These are phyloP conservation scores for Melanotaenia duboulayi DNA, from an alignment of 2,113 vertebrate species.

Conservation along the genomic window DNA sequence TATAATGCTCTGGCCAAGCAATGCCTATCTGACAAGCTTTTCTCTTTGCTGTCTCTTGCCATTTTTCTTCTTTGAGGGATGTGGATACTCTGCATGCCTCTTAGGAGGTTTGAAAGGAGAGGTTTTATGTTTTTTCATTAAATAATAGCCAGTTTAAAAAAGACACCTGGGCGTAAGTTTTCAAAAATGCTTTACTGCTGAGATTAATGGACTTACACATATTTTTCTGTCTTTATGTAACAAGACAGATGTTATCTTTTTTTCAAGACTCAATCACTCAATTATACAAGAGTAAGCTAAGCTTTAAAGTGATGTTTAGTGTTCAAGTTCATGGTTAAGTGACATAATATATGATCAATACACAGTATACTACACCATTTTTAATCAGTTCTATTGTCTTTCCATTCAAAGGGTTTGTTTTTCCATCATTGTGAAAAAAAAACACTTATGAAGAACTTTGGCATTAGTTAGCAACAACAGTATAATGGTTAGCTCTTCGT, in stretches of 20 bases:
- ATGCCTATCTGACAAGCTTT: slow-evolving; percentile 45
- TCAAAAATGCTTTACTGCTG: slow-evolving; percentile 41
- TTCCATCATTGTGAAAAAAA: no score
- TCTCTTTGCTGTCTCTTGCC: slow-evolving; percentile 4
- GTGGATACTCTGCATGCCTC: slow-evolving; percentile 53
- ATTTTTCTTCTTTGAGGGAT: slow-evolving; percentile 26
- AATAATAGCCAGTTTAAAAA: slow-evolving; percentile 32
- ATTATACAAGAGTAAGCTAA: no score
- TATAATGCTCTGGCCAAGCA: slow-evolving; percentile 63
- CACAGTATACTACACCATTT: no score
- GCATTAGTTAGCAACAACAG: not conserved
- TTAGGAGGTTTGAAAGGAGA: slow-evolving; percentile 54
- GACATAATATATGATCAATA: no score
- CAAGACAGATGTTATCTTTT: slow-evolving; percentile 19
- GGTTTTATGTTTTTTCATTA: not conserved
- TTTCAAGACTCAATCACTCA: not conserved
- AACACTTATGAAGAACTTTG: not conserved
- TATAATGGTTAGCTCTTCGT: not conserved
- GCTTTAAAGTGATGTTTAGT: no score
- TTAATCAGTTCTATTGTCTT: no score
- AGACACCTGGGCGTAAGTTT: slow-evolving; percentile 26
- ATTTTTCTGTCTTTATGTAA: slow-evolving; percentile 30
- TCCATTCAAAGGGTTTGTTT: no score
- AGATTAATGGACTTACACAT: slow-evolving; percentile 38
- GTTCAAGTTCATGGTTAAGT: no score